Evolutionary conservation across 2,888 invertebrate species (phyloP).

Genomic region (Aleiodes testaceus): DNA sequence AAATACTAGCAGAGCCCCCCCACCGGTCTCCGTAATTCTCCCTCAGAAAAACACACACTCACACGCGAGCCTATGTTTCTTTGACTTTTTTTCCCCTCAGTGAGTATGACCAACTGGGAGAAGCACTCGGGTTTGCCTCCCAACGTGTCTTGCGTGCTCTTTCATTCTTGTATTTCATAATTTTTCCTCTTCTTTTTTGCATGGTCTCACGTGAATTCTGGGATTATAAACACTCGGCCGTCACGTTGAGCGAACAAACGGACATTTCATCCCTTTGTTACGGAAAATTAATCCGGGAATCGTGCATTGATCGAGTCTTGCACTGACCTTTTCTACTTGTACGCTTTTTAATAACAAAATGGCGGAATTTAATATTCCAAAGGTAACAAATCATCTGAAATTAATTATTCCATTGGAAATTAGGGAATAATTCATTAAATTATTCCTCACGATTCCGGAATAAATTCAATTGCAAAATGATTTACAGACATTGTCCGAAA

Average conservation of each 20-base stretch:
- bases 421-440: no score
- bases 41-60: background rate
- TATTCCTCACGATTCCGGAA: no score
- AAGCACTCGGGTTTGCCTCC: slow-evolving; percentile 45
- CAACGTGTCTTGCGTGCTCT: slow-evolving; percentile 40
- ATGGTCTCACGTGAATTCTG: background rate
- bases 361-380: no score
- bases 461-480: no score
- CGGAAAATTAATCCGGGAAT: slow-evolving; percentile 49
- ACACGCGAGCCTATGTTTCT: background rate
- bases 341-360: no score
- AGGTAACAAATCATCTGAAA: no score
- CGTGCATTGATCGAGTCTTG: slow-evolving; percentile 45
- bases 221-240: background rate
- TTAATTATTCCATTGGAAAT: no score
- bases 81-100: slow-evolving; percentile 37
- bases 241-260: slow-evolving; percentile 9
- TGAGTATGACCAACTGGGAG: slow-evolving; percentile 43
- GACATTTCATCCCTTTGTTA: slow-evolving; percentile 33
- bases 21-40: slow-evolving; percentile 22
- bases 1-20: slow-evolving; percentile 23
- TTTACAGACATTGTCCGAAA: no score
- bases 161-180: slow-evolving; percentile 29
- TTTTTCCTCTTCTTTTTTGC: slow-evolving; percentile 15
- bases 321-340: no score